These are phyloP conservation scores for Serripes groenlandicus DNA, from an alignment of 2,888 invertebrate species.

Conservation along the genomic window DNA sequence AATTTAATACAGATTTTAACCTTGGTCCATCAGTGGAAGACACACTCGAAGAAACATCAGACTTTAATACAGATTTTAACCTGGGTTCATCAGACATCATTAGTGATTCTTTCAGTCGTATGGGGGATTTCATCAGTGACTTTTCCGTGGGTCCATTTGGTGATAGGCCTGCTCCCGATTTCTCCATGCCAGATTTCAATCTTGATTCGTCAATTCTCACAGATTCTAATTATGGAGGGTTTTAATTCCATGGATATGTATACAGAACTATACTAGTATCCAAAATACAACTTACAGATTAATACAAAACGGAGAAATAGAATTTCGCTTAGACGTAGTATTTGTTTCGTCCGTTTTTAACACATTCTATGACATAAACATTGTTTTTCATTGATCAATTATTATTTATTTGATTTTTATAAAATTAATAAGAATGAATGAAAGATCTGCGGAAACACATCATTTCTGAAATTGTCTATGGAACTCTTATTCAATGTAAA, in stretches of 20 bases:
- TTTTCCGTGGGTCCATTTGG: constrained; percentile 9
- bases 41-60: not conserved
- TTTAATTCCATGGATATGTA: not conserved
- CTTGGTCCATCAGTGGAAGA: not conserved
- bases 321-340: too few species aligned
- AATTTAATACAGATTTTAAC: not conserved
- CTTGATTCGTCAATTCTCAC: constrained; percentile 25
- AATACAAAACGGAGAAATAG: too few species aligned
- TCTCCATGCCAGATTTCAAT: constrained; percentile 23
- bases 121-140: constrained; percentile 11
- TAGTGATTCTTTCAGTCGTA: constrained; percentile 3
- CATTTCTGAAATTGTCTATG: too few species aligned
- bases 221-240: not conserved
- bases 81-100: not conserved
- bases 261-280: too few species aligned
- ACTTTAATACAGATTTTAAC: not conserved
- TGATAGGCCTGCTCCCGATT: constrained; percentile 42
- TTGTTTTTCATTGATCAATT: too few species aligned
- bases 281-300: too few species aligned
- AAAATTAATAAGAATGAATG: too few species aligned
- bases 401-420: too few species aligned
- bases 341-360: too few species aligned
- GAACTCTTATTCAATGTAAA: too few species aligned
- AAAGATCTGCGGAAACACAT: too few species aligned
- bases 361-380: too few species aligned